These are phyloP conservation scores for Melanostoma mellinum DNA, from an alignment of 2,888 invertebrate species.

Conservation along the genomic window DNA sequence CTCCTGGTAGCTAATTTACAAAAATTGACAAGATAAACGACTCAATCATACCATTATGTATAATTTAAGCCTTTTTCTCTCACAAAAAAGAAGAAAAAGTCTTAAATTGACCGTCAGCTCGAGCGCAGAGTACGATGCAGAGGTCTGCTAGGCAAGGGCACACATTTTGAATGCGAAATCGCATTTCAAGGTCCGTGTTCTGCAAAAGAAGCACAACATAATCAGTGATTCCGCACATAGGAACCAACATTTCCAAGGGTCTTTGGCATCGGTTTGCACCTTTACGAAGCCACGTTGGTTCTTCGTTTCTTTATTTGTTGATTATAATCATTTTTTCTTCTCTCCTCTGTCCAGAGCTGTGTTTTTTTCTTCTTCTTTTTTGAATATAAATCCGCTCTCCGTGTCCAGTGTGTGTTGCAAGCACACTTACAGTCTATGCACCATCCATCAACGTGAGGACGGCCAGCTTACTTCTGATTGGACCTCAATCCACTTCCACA, in stretches of 20 bases:
- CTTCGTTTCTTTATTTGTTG: slow-evolving; percentile 31
- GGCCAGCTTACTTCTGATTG: slow-evolving; percentile 42
- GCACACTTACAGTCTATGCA: slow-evolving; percentile 14
- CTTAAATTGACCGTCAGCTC: slow-evolving; percentile 12
- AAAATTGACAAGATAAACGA: slow-evolving; percentile 58
- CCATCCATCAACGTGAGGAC: slow-evolving; percentile 49
- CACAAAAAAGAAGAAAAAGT: not conserved
- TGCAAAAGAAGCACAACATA: slow-evolving; percentile 23
- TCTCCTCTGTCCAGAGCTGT: not conserved
- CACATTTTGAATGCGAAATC: slow-evolving; percentile 52
- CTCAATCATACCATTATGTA: slow-evolving; percentile 54
- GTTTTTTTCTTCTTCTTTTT: not conserved
- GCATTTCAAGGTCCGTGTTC: slow-evolving; percentile 23
- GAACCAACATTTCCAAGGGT: slow-evolving; percentile 29
- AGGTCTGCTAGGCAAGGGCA: not conserved
- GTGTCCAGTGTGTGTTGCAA: slow-evolving; percentile 24
- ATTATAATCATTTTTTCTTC: slow-evolving; percentile 37
- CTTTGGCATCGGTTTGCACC: slow-evolving; percentile 62
- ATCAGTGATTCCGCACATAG: slow-evolving; percentile 41
- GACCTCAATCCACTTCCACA: slow-evolving; percentile 44
- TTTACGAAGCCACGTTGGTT: slow-evolving; percentile 42
- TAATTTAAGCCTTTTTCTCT: slow-evolving; percentile 18
- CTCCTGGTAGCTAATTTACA: slow-evolving; percentile 47
- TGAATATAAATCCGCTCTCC: not conserved
- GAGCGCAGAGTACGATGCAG: slow-evolving; percentile 3